A percentile compares a stretch with the other conserved stretches of the same genome.
phyloP scores from a whole-genome alignment of 1,140 invertebrate genomes.

The Papilio machaon region DNA sequence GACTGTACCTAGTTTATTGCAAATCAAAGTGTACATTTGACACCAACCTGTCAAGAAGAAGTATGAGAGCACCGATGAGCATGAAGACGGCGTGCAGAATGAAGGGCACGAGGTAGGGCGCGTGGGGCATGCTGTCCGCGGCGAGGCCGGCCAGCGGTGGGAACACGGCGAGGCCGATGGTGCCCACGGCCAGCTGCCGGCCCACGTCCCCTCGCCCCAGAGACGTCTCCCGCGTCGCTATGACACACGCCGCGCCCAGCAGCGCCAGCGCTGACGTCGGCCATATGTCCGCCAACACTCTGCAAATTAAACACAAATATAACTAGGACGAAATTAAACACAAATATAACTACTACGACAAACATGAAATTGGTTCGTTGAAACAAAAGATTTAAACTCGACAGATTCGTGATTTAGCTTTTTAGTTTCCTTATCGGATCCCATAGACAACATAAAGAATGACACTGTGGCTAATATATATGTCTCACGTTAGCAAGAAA shows the following conservation, averaged over 20 bases:
- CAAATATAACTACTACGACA: too few species aligned
- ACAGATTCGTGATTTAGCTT: too few species aligned
- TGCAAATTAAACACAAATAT: conserved; percentile 50
- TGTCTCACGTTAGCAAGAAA: too few species aligned
- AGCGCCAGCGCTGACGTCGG: conserved; percentile 87
- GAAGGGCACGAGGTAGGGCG: conserved; percentile 81
- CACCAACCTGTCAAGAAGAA: conserved; percentile 82
- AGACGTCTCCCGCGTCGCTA: conserved; percentile 90
- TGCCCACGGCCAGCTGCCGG: conserved; percentile 89
- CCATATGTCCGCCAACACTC: conserved; percentile 90
- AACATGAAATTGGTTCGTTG: too few species aligned
- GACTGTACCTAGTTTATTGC: too few species aligned
- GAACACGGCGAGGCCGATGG: conserved; percentile 87
- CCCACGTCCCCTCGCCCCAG: conserved; percentile 90
- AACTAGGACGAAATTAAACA: too few species aligned
- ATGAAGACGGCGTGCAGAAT: conserved; percentile 84
- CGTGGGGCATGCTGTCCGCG: conserved; percentile 63
- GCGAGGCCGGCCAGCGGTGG: conserved; percentile 86
- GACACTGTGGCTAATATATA: too few species aligned
- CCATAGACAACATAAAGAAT: too few species aligned
- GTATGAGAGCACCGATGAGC: conserved; percentile 85
- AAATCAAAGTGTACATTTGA: not conserved
- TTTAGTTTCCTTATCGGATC: too few species aligned
- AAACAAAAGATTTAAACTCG: not conserved
- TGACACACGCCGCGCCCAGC: conserved; percentile 89